Percentiles rank a stretch among this genome's conserved stretches.
Evolutionary conservation across 2,113 vertebrate species (phyloP).

Genomic region (Coracopsis vasa): DNA sequence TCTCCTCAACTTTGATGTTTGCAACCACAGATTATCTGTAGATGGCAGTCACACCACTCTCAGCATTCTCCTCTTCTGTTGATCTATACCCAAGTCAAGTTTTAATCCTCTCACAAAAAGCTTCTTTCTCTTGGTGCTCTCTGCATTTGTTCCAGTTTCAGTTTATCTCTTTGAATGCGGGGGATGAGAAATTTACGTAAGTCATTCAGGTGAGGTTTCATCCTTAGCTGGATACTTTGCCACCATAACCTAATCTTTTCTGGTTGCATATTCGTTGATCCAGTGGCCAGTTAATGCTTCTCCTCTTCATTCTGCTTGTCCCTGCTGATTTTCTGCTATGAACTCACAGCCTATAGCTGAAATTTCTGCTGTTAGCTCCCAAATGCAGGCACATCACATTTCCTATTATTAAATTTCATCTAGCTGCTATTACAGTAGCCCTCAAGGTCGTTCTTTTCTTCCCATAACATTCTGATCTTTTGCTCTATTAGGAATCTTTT

Average conservation of each 20-base stretch:
- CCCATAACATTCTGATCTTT: background rate
- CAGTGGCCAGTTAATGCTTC: background rate
- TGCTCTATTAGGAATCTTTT: background rate
- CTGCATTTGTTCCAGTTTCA: background rate
- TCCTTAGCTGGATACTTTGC: background rate
- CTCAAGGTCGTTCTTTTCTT: slow-evolving; percentile 8
- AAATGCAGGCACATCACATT: background rate
- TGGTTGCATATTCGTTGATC: background rate
- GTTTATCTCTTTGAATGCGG: background rate
- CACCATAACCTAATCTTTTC: background rate
- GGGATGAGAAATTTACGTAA: background rate
- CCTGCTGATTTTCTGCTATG: background rate
- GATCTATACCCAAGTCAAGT: background rate
- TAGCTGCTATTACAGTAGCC: background rate
- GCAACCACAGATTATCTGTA: background rate
- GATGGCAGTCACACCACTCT: slow-evolving; percentile 59
- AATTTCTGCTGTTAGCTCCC: background rate
- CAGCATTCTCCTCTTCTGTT: background rate
- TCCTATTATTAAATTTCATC: slow-evolving; percentile 13
- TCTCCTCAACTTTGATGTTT: background rate
- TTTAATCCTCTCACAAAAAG: background rate
- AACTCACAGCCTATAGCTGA: background rate
- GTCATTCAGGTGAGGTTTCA: background rate
- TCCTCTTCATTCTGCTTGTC: background rate
- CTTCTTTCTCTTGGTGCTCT: background rate